Base-by-base conservation (phyloP, 1,140 invertebrate species). In the Bombus superbus region DNA sequence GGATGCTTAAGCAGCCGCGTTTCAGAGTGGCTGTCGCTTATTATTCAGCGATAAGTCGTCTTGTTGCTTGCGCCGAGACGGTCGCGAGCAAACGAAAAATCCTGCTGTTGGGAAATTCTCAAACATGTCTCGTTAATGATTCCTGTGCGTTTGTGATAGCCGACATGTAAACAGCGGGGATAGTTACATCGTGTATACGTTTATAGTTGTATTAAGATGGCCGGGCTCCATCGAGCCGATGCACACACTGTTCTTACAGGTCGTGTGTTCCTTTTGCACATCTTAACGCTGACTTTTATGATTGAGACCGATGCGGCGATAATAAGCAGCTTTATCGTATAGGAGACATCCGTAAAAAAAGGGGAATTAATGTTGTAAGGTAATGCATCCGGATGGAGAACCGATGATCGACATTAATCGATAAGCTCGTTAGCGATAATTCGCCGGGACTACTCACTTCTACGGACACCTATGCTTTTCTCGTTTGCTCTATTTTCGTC, bases 41-140 rank as follows among this genome's bases (percentile, higher is more conserved):
- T 82, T 64, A 82, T 82, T 64, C 81, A 64, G 25, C 69, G 78
- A 84, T 87, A 84, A 83, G 68, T 53, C 42, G 35, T 64, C 79
- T 59, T 28, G 44, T 66, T 66, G 42, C 38, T 53, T 22, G 38
- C 42, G 47, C 47, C 0, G 47, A 18, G n/a, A n/a, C 8, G 13
- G 3, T 9, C 32, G 15, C 9, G 28, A 2, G 3, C 18, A 13
- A 18, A 59, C n/a, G 47, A 85, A 81, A 69, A 62, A 72, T 35
- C 62, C 44, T 22, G 44, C 25, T 28, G 40, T 78, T 74, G 28
- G 28, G 59, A 85, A 47, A 78, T 79, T 71, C 75, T 53, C 6
- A 76, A 79, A 71, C 75, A 59, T 15, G 40, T 66, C 68, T 42
- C 42, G 35, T 73, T 81, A 80, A 85, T 38, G 78, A 85, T 85